Conservation (phyloP, 2,113 vertebrate species). For the Podiceps cristatus region DNA sequence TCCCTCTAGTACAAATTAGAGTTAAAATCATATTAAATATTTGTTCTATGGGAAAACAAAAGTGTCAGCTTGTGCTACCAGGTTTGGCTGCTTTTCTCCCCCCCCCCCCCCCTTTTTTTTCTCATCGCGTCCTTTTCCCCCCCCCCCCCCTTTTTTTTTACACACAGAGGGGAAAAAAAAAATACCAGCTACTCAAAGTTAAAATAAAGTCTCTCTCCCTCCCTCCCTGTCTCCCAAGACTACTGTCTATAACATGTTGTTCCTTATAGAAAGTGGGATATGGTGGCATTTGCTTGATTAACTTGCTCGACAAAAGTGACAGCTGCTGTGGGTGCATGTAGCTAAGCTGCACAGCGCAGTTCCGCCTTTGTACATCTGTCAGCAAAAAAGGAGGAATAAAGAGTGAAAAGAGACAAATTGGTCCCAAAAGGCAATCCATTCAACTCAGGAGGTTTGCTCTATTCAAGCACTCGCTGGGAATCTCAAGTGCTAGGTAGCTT, state of each 20-base stretch:
- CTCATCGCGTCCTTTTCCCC: no score
- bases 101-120: neutral
- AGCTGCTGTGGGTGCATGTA: slow-evolving; percentile 97
- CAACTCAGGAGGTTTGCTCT: slow-evolving; percentile 96
- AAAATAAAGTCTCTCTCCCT: slow-evolving; percentile 86
- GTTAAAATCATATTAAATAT: slow-evolving; percentile 71
- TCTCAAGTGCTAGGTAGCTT: slow-evolving; percentile 99
- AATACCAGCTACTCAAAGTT: slow-evolving; percentile 82
- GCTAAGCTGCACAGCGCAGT: slow-evolving; percentile 97
- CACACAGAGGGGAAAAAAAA: slow-evolving; percentile 42
- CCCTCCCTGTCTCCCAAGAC: slow-evolving; percentile 84
- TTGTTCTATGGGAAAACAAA: slow-evolving; percentile 58
- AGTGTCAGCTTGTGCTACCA: slow-evolving; percentile 51
- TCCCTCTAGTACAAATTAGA: slow-evolving; percentile 42
- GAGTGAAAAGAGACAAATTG: slow-evolving; percentile 99
- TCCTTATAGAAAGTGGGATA: slow-evolving; percentile 94
- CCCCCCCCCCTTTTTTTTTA: neutral
- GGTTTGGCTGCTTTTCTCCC: slow-evolving; percentile 32
- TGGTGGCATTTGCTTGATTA: slow-evolving; percentile 99
- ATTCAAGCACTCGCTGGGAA: slow-evolving; percentile 98
- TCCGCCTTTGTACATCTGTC: slow-evolving; percentile 99
- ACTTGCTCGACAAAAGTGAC: slow-evolving; percentile 99
- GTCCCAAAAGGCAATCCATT: slow-evolving; percentile 99
- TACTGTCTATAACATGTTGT: slow-evolving; percentile 89
- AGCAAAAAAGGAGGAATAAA: slow-evolving; percentile 95